Evolutionary conservation across 2,797 vertebrate species (phyloP).

Genomic region (Rhodeus uyekii): DNA sequence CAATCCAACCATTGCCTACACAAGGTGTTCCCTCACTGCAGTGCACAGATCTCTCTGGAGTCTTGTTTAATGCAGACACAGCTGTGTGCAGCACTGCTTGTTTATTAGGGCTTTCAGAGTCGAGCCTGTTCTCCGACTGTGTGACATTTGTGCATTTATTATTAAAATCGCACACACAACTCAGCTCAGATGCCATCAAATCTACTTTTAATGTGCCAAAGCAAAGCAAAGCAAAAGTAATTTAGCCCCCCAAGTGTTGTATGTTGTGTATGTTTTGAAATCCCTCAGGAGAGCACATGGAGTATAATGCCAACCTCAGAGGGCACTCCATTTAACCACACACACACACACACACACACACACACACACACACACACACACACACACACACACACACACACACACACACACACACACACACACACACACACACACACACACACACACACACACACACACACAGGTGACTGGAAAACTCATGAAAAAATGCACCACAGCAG

Average conservation of each 20-base stretch:
- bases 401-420: too few species aligned
- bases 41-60: slow-evolving; percentile 33
- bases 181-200: background rate
- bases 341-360: too few species aligned
- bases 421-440: too few species aligned
- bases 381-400: too few species aligned
- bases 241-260: background rate
- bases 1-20: background rate
- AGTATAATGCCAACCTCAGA: slow-evolving; percentile 23
- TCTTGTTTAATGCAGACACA: slow-evolving; percentile 38
- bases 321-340: slow-evolving; percentile 20
- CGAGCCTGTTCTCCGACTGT: background rate
- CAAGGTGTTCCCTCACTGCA: slow-evolving; percentile 9
- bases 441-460: too few species aligned
- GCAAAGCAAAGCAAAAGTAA: background rate
- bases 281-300: slow-evolving; percentile 12
- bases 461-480: slow-evolving; percentile 35
- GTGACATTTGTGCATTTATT: slow-evolving; percentile 1
- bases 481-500: slow-evolving; percentile 20
- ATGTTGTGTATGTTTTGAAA: background rate
- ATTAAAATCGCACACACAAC: background rate
- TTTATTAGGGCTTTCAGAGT: slow-evolving; percentile 25
- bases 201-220: background rate
- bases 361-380: too few species aligned
- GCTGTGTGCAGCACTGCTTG: slow-evolving; percentile 5